Evolutionary conservation across 2,113 vertebrate genomes (phyloP), one percentile per base, ranked within the genome.

Genomic region (Glaucidium brasilianum): DNA sequence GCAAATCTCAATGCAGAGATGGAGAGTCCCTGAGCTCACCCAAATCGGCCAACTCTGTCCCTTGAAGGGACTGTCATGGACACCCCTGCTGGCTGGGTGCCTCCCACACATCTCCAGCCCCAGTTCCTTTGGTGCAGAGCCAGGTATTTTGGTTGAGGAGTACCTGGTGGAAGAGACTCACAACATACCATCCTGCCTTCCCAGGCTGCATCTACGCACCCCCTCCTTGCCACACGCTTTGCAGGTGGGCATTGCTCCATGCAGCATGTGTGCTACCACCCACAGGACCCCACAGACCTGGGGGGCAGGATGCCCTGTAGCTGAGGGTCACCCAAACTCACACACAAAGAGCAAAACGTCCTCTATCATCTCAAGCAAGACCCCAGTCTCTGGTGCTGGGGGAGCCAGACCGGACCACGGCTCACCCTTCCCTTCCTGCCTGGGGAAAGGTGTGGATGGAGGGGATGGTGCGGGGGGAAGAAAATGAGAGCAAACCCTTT

Each of bases 1-100:
- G 2, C 23, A 64, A 19, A 76, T 8, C 39, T 58, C 23, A 15
- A 1, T 5, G 27, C 43, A 63, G 58, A 66, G 50, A 10, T 9
- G 30, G 30, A 47, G 26, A 20, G n/a, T 25, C n/a, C 27, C 43
- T 11, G 25, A 56, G 27, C 56, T 74, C 74, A 43, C 37, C 67
- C 25, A 21, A 21, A 43, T 4, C 0, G 0, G 6, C 4, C 63
- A 26, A 1, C 17, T 32, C 64, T 66, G 15, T 4, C 29, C 59
- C 30, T 16, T 1, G 21, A 15, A 55, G 66, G 60, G 12, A 5
- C 30, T 17, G 6, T 3, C 47, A 22, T 0, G 0, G 45, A 7
- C 25, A 41, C 17, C 27, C 8, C 23, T 10, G 21, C 22, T 11
- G 26, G 12, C 59, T 20, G 30, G 27, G 23, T 12, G 30, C 19